Evolutionary conservation across 2,888 invertebrate species (phyloP).

Genomic region (Conchocele bisecta): DNA sequence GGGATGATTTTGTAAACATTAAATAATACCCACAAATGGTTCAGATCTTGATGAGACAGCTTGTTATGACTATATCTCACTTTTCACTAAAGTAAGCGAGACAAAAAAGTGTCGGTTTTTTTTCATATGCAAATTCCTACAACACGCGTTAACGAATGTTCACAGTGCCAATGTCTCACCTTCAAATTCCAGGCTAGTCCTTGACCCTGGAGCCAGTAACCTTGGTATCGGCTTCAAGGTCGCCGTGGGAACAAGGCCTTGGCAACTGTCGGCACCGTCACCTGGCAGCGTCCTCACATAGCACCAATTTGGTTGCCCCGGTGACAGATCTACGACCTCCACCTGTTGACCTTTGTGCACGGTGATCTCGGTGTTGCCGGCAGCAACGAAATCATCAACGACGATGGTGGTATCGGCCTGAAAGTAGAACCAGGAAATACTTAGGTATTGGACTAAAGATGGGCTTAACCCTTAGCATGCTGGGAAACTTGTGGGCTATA

Average conservation of each 20-base stretch:
- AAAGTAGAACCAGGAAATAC: too few relatives aligned
- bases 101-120: too few relatives aligned
- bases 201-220: constrained; percentile 75
- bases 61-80: too few relatives aligned
- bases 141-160: too few relatives aligned
- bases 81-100: too few relatives aligned
- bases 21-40: too few relatives aligned
- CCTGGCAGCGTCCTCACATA: constrained; percentile 78
- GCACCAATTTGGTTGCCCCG: constrained; percentile 83
- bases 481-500: too few relatives aligned
- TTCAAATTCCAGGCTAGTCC: constrained; percentile 81
- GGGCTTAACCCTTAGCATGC: not conserved
- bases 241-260: constrained; percentile 82
- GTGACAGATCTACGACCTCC: constrained; percentile 90
- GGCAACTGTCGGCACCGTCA: constrained; percentile 71
- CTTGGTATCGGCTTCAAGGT: constrained; percentile 81
- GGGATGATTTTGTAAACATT: too few relatives aligned
- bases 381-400: constrained; percentile 89
- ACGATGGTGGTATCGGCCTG: constrained; percentile 77
- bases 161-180: too few relatives aligned
- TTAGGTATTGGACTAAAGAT: not conserved
- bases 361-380: constrained; percentile 90
- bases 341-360: constrained; percentile 97
- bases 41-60: too few relatives aligned
- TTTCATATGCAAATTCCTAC: too few relatives aligned